These are phyloP conservation scores for Tineola bisselliella DNA, from an alignment of 2,888 invertebrate species.

Conservation along the genomic window DNA sequence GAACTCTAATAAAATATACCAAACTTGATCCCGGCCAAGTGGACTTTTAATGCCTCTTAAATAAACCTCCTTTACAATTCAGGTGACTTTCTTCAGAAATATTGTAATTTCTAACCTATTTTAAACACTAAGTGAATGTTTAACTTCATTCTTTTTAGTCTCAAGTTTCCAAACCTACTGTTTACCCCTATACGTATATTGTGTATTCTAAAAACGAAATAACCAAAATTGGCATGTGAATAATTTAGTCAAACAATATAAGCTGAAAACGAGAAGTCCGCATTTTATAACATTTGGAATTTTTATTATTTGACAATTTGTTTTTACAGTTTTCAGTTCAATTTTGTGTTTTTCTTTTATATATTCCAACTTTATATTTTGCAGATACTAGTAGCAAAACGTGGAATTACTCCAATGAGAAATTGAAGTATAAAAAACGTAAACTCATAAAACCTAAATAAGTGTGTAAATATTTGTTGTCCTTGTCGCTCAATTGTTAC, in stretches of 20 bases:
- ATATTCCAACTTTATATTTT: too few relatives aligned
- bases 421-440: too few relatives aligned
- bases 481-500: too few relatives aligned
- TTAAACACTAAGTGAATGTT: not conserved
- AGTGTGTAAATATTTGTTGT: too few relatives aligned
- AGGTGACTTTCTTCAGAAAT: not conserved
- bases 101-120: constrained; percentile 7
- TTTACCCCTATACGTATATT: too few relatives aligned
- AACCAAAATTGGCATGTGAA: not conserved
- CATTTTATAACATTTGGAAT: not conserved
- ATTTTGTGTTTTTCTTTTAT: too few relatives aligned
- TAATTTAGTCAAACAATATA: not conserved
- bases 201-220: not conserved
- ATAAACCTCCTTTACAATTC: constrained; percentile 20
- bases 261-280: not conserved
- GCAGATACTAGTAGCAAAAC: too few relatives aligned
- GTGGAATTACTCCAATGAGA: too few relatives aligned
- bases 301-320: not conserved
- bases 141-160: not conserved
- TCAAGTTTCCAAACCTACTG: too few relatives aligned
- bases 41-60: constrained; percentile 37
- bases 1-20: constrained; percentile 36
- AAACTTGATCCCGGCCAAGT: constrained; percentile 31
- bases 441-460: too few relatives aligned
- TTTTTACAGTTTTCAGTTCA: not conserved